These are phyloP conservation scores for Montifringilla adamsi DNA, from an alignment of 2,113 vertebrate genomes.

Conservation along the genomic window DNA sequence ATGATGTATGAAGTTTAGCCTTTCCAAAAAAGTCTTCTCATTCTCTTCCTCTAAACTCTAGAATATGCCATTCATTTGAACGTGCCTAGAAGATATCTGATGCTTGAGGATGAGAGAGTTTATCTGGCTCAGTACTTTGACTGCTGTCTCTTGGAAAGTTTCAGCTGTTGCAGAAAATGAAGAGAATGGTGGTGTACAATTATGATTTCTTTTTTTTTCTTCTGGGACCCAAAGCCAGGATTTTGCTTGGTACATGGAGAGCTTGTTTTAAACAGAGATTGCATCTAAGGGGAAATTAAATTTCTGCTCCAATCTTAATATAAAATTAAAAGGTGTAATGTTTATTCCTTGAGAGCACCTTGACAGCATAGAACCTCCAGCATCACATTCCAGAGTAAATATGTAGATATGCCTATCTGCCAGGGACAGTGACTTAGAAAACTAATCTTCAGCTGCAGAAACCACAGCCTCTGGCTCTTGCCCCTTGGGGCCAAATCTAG, in stretches of 20 bases:
- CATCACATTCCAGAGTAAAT: not conserved
- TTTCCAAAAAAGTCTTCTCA: not conserved
- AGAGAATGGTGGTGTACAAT: not conserved
- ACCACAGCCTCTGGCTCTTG: not conserved
- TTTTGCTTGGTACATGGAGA: not conserved
- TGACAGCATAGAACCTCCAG: not conserved
- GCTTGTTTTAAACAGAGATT: not conserved
- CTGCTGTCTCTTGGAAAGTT: not conserved
- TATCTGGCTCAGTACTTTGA: not conserved
- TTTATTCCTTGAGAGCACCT: not conserved
- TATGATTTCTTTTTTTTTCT: not conserved
- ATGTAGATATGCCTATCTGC: not conserved
- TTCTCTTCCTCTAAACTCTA: not conserved
- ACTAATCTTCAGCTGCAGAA: not conserved
- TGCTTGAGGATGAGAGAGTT: not conserved
- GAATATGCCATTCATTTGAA: not conserved
- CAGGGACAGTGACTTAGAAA: not conserved
- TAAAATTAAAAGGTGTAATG: not conserved
- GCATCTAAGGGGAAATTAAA: not conserved
- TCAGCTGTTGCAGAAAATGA: not conserved
- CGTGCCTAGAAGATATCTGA: not conserved
- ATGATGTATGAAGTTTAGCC: rapidly evolving
- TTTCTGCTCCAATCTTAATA: not conserved
- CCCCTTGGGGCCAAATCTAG: not conserved
- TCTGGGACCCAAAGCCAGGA: not conserved